Conservation (phyloP, 1,140 invertebrate genomes). For the Thaumetopoea pityocampa region DNA sequence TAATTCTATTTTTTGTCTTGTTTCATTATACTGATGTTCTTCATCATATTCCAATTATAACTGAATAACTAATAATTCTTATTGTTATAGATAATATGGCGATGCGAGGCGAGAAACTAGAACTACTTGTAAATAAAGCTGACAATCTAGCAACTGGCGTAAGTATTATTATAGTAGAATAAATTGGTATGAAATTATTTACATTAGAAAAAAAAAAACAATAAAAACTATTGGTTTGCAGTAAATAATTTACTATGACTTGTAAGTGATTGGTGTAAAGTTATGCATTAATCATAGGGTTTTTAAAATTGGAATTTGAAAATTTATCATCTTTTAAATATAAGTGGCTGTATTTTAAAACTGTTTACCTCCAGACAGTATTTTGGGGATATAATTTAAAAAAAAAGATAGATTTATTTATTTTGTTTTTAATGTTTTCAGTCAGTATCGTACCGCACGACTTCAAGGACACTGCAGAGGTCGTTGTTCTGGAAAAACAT, state of each 20-base stretch:
- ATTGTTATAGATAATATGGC: conserved; percentile 85
- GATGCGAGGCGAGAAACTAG: conserved; percentile 90
- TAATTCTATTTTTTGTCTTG: too few species aligned
- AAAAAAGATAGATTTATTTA: too few species aligned
- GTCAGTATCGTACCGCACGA: conserved; percentile 92
- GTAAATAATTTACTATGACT: too few species aligned
- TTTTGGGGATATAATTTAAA: too few species aligned
- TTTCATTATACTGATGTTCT: too few species aligned
- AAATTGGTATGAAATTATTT: neutral
- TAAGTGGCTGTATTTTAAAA: too few species aligned
- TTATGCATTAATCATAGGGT: too few species aligned
- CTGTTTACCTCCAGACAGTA: too few species aligned
- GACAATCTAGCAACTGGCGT: conserved; percentile 92
- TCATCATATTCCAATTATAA: neutral
- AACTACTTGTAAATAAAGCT: conserved; percentile 93
- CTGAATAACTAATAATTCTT: conserved; percentile 35
- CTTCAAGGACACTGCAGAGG: conserved; percentile 89
- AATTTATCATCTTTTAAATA: too few species aligned
- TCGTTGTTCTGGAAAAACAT: conserved; percentile 96
- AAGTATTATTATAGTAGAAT: conserved; percentile 67
- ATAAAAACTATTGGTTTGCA: too few species aligned
- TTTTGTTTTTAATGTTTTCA: conserved; percentile 71
- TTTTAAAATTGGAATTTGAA: too few species aligned
- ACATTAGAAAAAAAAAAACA: neutral
- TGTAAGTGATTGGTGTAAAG: too few species aligned